Conservation (phyloP, 64 coral and sea anemone genomes). For the Dendrophyllia cribrosa region DNA sequence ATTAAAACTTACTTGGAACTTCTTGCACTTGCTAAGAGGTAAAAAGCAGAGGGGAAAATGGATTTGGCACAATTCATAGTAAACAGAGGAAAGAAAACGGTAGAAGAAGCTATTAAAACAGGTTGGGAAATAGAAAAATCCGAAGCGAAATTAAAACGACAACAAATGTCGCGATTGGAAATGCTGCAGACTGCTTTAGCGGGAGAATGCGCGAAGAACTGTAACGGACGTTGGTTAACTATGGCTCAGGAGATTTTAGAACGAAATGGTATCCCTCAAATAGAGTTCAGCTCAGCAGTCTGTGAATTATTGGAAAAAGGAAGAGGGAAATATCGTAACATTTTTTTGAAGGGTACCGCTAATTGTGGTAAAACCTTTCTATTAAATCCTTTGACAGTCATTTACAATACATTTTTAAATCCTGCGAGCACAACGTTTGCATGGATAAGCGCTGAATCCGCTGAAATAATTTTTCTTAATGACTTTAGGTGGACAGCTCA, state of each 20-base stretch:
- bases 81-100: slow-evolving; percentile 51
- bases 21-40: slow-evolving; percentile 39
- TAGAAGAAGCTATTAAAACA: slow-evolving; percentile 53
- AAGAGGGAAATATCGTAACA: slow-evolving; percentile 41
- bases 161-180: slow-evolving; percentile 47
- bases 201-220: slow-evolving; percentile 41
- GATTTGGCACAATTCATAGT: slow-evolving; percentile 63
- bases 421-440: slow-evolving; percentile 30
- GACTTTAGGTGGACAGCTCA: slow-evolving; percentile 46
- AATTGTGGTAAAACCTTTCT: slow-evolving; percentile 55
- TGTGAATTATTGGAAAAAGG: slow-evolving; percentile 44
- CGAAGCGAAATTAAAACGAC: slow-evolving; percentile 26
- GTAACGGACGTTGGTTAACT: slow-evolving; percentile 40
- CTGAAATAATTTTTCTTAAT: slow-evolving; percentile 46
- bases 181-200: slow-evolving; percentile 16
- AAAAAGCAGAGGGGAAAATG: slow-evolving; percentile 41
- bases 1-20: slow-evolving; percentile 41
- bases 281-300: slow-evolving; percentile 23
- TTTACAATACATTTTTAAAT: not conserved
- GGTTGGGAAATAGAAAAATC: slow-evolving; percentile 47
- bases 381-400: not conserved
- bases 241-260: slow-evolving; percentile 8
- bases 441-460: slow-evolving; percentile 36
- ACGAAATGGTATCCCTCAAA: slow-evolving; percentile 21
- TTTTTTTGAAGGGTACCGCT: slow-evolving; percentile 25